phyloP scores from a whole-genome alignment of 2,888 invertebrate genomes.

The Tinea pellionella region DNA sequence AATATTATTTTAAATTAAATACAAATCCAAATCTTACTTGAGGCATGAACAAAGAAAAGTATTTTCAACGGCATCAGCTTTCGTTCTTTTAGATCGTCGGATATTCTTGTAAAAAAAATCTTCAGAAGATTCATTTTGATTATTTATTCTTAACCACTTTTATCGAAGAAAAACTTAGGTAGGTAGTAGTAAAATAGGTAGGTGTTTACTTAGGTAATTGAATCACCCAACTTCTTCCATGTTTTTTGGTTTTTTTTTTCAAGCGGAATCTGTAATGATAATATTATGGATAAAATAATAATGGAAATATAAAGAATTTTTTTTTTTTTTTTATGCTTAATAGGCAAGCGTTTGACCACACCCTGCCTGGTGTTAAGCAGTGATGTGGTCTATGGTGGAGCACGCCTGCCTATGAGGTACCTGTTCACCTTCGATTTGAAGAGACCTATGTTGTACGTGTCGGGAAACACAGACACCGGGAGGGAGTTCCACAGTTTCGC shows the following conservation, averaged over 20 bases:
- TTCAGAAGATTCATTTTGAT: constrained; percentile 70
- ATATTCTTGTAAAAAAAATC: constrained; percentile 74
- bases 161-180: neutral
- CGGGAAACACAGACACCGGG: no score
- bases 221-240: constrained; percentile 40
- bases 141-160: neutral
- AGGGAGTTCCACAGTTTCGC: no score
- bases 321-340: no score
- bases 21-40: constrained; percentile 71
- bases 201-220: no score
- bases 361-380: no score
- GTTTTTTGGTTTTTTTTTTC: constrained; percentile 16
- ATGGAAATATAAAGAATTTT: no score
- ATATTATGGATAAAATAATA: neutral
- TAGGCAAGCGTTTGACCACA: no score
- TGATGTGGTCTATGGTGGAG: no score
- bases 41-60: constrained; percentile 81
- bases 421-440: no score
- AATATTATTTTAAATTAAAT: neutral
- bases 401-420: no score
- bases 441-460: no score
- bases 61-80: constrained; percentile 79
- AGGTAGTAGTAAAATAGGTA: no score
- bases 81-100: constrained; percentile 77
- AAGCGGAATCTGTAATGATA: neutral